A percentile compares a stretch with the other conserved stretches of the same genome.
These are phyloP conservation scores for Oscarella lobularis DNA, from an alignment of 37 sponge, comb jelly and placozoan genomes.

Conservation along the genomic window DNA sequence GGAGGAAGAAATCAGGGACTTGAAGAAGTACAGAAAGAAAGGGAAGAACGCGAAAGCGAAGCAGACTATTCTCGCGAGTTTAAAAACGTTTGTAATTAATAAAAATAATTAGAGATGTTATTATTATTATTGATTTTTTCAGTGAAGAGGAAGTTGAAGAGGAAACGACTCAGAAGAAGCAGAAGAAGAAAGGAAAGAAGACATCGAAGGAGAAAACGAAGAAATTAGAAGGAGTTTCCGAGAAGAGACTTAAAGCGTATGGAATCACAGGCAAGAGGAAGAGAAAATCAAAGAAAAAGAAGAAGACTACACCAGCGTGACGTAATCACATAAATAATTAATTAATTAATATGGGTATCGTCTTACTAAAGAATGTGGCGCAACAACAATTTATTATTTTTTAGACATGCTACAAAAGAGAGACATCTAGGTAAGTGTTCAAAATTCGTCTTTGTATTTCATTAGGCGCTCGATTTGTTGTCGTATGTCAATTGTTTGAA, in stretches of 20 bases:
- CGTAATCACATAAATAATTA: too few species aligned
- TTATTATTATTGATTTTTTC: not conserved
- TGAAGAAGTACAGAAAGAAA: conserved; percentile 46
- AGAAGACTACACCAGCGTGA: too few species aligned
- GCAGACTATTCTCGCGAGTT: conserved; percentile 41
- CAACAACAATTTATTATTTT: too few species aligned
- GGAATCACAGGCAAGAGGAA: too few species aligned
- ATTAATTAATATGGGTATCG: too few species aligned
- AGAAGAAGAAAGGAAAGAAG: not conserved
- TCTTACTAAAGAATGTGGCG: too few species aligned
- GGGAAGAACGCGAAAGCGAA: conserved; percentile 35
- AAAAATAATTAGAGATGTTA: not conserved
- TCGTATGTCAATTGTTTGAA: not conserved
- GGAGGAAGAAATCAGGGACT: conserved; percentile 56
- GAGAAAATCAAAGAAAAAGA: too few species aligned
- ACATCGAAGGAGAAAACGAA: not conserved
- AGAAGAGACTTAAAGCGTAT: too few species aligned
- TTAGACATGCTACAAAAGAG: too few species aligned
- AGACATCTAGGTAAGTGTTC: too few species aligned
- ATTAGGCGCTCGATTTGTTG: too few species aligned
- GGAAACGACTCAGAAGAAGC: not conserved
- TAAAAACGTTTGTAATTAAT: conserved; percentile 8
- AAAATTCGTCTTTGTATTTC: too few species aligned
- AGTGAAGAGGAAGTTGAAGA: not conserved
- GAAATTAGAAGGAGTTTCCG: not conserved